A percentile compares a stretch with the other conserved stretches of the same genome.
phyloP scores from a whole-genome alignment of 2,113 vertebrate species.

The Desmodus rotundus region DNA sequence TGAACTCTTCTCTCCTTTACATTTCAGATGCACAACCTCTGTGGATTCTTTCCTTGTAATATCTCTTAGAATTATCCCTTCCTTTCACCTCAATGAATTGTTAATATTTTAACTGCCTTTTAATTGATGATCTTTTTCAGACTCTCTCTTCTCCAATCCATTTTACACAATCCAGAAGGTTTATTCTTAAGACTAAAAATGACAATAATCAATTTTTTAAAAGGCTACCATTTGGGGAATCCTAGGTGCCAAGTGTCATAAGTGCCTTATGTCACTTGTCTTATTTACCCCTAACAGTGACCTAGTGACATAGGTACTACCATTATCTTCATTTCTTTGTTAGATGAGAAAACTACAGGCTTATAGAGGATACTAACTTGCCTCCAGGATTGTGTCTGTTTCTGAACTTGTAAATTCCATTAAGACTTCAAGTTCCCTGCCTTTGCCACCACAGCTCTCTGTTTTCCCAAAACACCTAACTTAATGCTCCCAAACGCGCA shows the following conservation, averaged over 20 bases:
- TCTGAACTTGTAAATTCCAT: background rate
- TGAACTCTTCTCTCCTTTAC: background rate
- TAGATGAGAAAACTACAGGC: background rate
- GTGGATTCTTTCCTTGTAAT: background rate
- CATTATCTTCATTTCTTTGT: background rate
- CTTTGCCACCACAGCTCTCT: background rate
- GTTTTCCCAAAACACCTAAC: background rate
- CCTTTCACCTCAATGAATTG: background rate
- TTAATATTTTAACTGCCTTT: constrained; percentile 37
- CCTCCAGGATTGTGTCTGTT: background rate
- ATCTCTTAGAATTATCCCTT: background rate
- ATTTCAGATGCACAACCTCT: background rate
- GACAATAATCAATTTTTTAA: background rate
- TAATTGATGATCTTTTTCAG: background rate
- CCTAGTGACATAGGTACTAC: background rate
- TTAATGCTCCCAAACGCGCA: background rate
- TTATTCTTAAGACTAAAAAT: constrained; percentile 40
- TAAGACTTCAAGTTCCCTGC: background rate
- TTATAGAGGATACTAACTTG: background rate
- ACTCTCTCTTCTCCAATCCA: background rate
- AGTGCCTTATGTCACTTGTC: background rate
- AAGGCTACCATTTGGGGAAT: background rate
- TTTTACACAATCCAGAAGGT: background rate
- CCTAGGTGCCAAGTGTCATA: background rate
- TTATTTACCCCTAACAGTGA: background rate